Percentiles rank a stretch among this genome's conserved stretches.
Evolutionary conservation across 2,113 vertebrate species (phyloP).

Genomic region (Bostrychus sinensis): DNA sequence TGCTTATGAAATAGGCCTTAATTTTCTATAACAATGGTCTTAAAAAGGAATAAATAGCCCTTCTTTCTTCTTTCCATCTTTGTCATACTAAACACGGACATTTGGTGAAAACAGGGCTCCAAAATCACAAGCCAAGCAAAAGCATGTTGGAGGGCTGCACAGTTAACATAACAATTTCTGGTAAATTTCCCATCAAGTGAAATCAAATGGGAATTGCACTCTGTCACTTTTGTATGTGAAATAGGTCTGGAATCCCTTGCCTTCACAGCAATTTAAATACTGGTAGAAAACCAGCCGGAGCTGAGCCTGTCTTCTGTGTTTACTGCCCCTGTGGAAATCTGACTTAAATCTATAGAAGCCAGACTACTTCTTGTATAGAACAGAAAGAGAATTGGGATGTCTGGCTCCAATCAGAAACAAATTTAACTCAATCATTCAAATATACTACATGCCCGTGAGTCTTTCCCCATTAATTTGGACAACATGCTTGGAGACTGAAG

Average conservation of each 20-base stretch:
- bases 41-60: no score
- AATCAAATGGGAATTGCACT: no score
- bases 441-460: neutral
- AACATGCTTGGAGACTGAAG: slow-evolving; percentile 3
- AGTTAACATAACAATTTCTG: neutral
- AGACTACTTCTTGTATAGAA: neutral
- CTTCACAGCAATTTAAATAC: neutral
- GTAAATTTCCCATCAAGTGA: no score
- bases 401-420: neutral
- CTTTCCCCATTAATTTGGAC: slow-evolving; percentile 4
- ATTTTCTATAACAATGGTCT: no score
- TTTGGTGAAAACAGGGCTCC: no score
- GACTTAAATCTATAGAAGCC: no score
- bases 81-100: no score
- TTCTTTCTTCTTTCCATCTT: no score
- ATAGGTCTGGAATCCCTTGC: neutral
- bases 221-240: neutral
- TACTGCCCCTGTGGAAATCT: no score
- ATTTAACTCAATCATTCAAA: neutral
- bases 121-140: no score
- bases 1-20: no score
- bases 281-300: no score
- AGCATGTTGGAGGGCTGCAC: neutral
- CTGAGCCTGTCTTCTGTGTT: neutral
- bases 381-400: neutral